Conservation (phyloP, 2,888 invertebrate species). For the Cerastoderma edule region DNA sequence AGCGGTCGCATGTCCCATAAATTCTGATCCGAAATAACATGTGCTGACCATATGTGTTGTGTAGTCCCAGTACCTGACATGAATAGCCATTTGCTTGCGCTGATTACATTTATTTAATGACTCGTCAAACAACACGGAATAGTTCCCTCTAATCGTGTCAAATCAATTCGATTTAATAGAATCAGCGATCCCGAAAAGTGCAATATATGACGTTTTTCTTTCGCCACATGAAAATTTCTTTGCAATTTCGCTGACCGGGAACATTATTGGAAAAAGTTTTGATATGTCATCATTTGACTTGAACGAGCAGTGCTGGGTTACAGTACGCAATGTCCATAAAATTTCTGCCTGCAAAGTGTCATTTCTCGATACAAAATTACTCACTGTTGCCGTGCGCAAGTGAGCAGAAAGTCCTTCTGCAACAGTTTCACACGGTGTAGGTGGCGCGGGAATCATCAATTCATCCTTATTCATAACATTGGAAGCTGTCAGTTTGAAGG, state of each 20-base stretch:
- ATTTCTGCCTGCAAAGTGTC: no score
- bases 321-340: conserved; percentile 30
- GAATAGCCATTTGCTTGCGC: neutral
- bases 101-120: neutral
- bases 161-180: no score
- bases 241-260: conserved; percentile 24
- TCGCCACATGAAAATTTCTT: conserved; percentile 24
- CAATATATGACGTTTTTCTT: conserved; percentile 23
- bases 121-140: neutral
- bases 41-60: no score
- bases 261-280: conserved; percentile 21
- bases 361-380: no score
- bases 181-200: conserved; percentile 1
- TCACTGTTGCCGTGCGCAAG: no score
- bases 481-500: no score
- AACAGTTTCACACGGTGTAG: no score
- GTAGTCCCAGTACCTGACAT: neutral
- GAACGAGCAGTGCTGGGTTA: conserved; percentile 5
- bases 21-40: neutral
- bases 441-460: no score
- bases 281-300: conserved; percentile 18
- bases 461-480: no score
- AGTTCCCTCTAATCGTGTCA: no score
- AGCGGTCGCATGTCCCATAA: neutral
- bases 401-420: no score